Evolutionary conservation across 2,888 invertebrate species (phyloP), one percentile per base, ranked within the genome.

Genomic region (Agriopis leucophaearia): DNA sequence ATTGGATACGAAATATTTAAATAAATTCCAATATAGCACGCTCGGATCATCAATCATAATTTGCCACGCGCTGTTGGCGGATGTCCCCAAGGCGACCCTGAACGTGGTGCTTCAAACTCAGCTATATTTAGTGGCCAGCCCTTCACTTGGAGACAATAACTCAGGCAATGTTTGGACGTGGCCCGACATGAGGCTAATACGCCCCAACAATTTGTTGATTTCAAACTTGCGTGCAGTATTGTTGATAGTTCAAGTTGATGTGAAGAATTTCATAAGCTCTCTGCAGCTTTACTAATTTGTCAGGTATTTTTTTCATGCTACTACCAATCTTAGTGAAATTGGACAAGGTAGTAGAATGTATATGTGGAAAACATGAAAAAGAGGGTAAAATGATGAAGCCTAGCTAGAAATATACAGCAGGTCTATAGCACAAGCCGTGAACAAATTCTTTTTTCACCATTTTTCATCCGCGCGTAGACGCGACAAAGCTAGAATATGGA

Each of bases 41-140:
- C 86, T 78, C 82, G 80, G 76, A 82, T 84, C 83, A 91, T 91
- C 87, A 85, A 86, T 91, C 90, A 91, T 88, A 91, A 91, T 91
- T 91, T 91, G 88, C 87, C 84, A 82, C 86, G 82, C 78, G 82
- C 83, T 88, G 82, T 88, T 91, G 91, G 90, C 90, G 84, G 81
- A 76, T 87, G 87, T 87, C 86, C 76, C 79, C 78, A 79, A 66
- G 66, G 68, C 85, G 90, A 88, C 92, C 91, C 88, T 91, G 91
- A 89, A 84, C 81, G 80, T 79, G 78, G 60, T 57, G 52, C 52
- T 64, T 59, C 51, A 57, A 59, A 40, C 44, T 10, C 35, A 64
- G 78, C 87, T 93, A 93, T 86, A 88, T 89, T 87, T 93, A 93
- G 88, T 77, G 69, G 70, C 78, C 79, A 83, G 78, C 84, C 85